These are phyloP conservation scores for Drosophila quinaria DNA, from an alignment of 2,888 invertebrate genomes.

Conservation along the genomic window DNA sequence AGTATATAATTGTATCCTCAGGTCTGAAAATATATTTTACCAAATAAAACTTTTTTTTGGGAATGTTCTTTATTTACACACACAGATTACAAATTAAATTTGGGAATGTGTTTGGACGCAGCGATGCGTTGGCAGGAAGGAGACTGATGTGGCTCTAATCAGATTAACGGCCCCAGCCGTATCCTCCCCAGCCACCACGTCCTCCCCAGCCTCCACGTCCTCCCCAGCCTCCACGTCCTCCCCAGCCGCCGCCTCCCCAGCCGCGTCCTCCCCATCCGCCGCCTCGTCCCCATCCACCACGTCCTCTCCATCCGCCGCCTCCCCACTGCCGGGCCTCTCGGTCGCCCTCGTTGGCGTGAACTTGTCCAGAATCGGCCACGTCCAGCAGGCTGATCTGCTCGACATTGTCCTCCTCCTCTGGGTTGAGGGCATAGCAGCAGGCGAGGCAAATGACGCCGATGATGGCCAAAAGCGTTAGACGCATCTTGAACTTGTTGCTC, in stretches of 20 bases:
- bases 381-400: constrained; percentile 46
- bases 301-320: constrained; percentile 5
- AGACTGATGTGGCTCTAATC: background rate
- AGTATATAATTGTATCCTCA: too few relatives aligned
- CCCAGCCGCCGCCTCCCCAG: constrained; percentile 20
- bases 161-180: constrained; percentile 43
- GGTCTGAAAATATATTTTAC: too few relatives aligned
- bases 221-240: constrained; percentile 22
- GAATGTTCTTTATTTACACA: constrained; percentile 47
- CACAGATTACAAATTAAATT: background rate
- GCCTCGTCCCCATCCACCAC: constrained; percentile 16
- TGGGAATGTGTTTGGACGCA: constrained; percentile 2
- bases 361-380: constrained; percentile 49
- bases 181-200: constrained; percentile 16
- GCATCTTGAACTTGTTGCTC: constrained; percentile 46
- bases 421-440: constrained; percentile 29
- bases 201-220: constrained; percentile 22
- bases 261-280: constrained; percentile 23
- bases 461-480: constrained; percentile 56
- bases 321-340: constrained; percentile 51
- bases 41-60: background rate
- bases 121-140: constrained; percentile 30
- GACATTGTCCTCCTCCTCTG: background rate
- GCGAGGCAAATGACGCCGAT: constrained; percentile 56
- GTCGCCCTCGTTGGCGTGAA: constrained; percentile 65